These are phyloP conservation scores for Aphelenchoides besseyi DNA, from an alignment of 1,140 invertebrate species.

Conservation along the genomic window DNA sequence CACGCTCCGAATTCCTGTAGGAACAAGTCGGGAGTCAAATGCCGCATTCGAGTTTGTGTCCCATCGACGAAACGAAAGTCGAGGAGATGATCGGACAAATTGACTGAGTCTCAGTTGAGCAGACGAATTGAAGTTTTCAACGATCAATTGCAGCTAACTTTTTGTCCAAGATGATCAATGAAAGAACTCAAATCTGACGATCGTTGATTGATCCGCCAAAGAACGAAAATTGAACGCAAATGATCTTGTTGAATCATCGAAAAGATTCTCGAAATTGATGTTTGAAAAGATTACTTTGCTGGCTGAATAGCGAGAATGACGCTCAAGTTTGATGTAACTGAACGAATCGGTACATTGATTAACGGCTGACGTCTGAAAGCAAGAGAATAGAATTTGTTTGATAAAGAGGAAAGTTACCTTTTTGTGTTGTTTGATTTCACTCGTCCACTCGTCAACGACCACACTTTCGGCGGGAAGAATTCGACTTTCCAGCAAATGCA, in stretches of 20 bases:
- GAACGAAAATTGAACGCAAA: background rate
- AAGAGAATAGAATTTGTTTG: too few species aligned
- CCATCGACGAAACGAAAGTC: background rate
- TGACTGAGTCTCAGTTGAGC: background rate
- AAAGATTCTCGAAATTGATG: background rate
- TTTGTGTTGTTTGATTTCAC: background rate
- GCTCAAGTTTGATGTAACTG: background rate
- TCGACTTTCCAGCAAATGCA: background rate
- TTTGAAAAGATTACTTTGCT: background rate
- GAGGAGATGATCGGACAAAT: background rate
- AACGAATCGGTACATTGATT: constrained; percentile 13
- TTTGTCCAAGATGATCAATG: background rate
- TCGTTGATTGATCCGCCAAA: background rate
- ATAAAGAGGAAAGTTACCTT: background rate
- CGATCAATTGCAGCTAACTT: background rate
- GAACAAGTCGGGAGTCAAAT: background rate
- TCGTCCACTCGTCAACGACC: background rate
- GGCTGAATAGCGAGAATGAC: background rate
- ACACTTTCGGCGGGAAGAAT: constrained; percentile 4
- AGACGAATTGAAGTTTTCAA: background rate
- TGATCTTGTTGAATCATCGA: background rate
- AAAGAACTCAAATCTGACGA: background rate
- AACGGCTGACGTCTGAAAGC: background rate
- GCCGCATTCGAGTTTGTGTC: background rate
- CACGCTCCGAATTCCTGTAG: constrained; percentile 7